phyloP scores from a whole-genome alignment of 2,113 vertebrate genomes.

The Speoplatyrhinus poulsoni region DNA sequence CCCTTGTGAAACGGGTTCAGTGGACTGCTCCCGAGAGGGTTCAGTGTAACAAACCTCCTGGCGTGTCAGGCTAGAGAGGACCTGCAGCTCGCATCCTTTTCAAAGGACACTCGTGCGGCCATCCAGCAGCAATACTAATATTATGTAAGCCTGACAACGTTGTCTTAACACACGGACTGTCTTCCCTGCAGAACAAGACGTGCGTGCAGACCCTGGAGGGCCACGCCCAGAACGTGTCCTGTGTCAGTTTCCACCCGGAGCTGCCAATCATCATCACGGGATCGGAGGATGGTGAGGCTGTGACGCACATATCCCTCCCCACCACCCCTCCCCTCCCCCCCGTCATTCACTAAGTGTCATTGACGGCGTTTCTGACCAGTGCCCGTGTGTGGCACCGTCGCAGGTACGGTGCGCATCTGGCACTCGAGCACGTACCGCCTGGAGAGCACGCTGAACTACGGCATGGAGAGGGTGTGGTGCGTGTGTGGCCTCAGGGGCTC shows the following conservation, averaged over 20 bases:
- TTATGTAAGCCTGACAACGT: no score
- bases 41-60: no score
- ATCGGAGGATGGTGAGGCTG: constrained; percentile 91
- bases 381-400: not conserved
- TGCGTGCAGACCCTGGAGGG: constrained; percentile 97
- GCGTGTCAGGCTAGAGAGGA: no score
- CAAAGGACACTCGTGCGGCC: no score
- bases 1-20: no score
- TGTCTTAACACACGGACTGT: no score
- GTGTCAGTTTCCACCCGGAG: constrained; percentile 97
- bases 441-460: constrained; percentile 95
- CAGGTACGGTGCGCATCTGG: constrained; percentile 97
- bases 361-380: not conserved
- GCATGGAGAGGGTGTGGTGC: constrained; percentile 98
- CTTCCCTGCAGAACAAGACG: constrained; percentile 87
- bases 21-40: no score
- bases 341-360: not conserved
- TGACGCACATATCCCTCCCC: not conserved
- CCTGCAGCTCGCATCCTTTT: no score
- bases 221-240: constrained; percentile 96
- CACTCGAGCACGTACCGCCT: constrained; percentile 96
- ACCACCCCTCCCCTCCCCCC: not conserved
- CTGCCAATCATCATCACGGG: constrained; percentile 98
- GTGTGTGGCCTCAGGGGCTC: constrained; percentile 93
- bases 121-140: no score